Evolutionary conservation across 1,140 invertebrate species (phyloP), one percentile per base, ranked within the genome.

Genomic region (Hycleus cichorii): DNA sequence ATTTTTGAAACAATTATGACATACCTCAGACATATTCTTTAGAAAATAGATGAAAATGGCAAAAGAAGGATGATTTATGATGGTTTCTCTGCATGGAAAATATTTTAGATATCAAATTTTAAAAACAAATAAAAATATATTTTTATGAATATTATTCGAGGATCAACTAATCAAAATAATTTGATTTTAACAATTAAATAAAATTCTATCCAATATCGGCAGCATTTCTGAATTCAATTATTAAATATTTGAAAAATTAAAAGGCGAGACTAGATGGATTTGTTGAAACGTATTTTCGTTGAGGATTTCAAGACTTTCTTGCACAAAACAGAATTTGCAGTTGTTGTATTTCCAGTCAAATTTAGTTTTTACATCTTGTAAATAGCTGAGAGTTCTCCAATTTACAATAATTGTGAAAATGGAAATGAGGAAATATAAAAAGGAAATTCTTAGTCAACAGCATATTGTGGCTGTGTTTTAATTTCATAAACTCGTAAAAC

Each of bases 401-500:
- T 44, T 44, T 4, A 44, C 18, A 8, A 44, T 11, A 5, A 44
- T 44, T 11, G 4, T 44, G 0, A 44, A 44, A 44, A 44, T 3
- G 1, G 18, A 44, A 44, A 44, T 8, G 18, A 11, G n/a, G 42
- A 44, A 44, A 44, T 44, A 11, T 44, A 44, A 18, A 18, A 18
- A 18, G 18, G 18, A 18, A 59, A 18, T 18, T 18, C 62, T 62
- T 59, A 64, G 63, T 64, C 54, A 60, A 62, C 63, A 64, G 63
- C 63, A 57, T 58, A 40, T 49, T 59, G 57, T 60, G 63, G 60
- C 63, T 64, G 63, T 64, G 63, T 62, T 64, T 39, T 57, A n/a
- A n/a, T n/a, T 42, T 42, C 9, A 42, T 42, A 11, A 42, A 42
- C 18, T 42, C 11, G 9, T 42, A n/a, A n/a, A 42, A 42, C 10